Evolutionary conservation across 37 sponge, comb jelly and placozoan genomes (phyloP), one percentile per base, ranked within the genome.

Genomic region (Agelas oroides): DNA sequence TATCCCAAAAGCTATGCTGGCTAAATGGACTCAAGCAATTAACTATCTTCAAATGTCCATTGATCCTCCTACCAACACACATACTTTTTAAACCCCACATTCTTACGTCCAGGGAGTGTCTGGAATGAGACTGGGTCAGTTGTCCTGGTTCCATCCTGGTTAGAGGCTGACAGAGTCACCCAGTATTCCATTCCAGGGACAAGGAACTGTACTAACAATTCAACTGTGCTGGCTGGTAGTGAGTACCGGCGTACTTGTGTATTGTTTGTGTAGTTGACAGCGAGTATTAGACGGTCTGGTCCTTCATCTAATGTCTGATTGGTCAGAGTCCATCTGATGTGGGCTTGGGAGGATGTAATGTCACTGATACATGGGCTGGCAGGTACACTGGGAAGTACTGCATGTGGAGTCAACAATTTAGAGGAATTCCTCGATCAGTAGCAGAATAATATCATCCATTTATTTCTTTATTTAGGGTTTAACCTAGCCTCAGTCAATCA

Each of bases 301-400:
- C 69, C 69, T 25, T 36, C 69, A 34, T 67, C 69, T 67, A 31
- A 18, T 12, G 69, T 67, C 34, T 30, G 33, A 67, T 67, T 67
- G 69, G 69, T 67, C 69, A 67, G 69, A 67, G 69, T 5, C 69
- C 69, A 67, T n/a, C 20, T 5, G 8, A 34, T 28, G 5, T 3
- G 8, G 30, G 31, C 8, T 31, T 3, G 34, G 6, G 69, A 12
- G 28, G 6, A 25, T 30, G n/a, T 67, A 14, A 61, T 61, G 62
- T 25, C 25, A 5, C 2, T 25, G 34, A 67, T 31, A 6, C 5
- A 19, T 18, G 28, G 31, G 28, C 33, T 5, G 28, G 5, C 31
- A 5, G 69, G 69, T 5, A 19, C 34, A 67, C 31, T 33, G 2
- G 69, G 69, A 33, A 34, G 69, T 2, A 32, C 69, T 67, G 69